Conservation (phyloP, 2,888 invertebrate species). For the Allygus modestus region DNA sequence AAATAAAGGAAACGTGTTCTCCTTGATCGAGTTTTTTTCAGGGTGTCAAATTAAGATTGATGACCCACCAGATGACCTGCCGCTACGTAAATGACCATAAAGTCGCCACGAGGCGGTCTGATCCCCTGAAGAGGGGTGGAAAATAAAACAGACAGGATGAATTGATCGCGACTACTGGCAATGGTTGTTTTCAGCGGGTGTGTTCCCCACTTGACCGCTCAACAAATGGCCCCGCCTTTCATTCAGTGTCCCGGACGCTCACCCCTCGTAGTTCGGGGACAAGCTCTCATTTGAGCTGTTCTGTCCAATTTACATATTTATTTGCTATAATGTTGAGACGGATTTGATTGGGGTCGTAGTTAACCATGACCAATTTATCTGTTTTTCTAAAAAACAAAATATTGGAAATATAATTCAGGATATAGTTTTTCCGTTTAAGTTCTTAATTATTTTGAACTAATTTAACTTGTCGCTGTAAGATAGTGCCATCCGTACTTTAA, state of each 20-base stretch:
- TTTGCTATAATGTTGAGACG: too few species aligned
- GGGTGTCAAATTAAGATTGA: not conserved
- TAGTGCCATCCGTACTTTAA: too few species aligned
- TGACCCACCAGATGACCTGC: not conserved
- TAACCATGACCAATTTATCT: too few species aligned
- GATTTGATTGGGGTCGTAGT: too few species aligned
- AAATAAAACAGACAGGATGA: constrained; percentile 23
- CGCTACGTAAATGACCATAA: constrained; percentile 11
- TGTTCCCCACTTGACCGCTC: not conserved
- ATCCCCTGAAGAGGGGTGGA: not conserved
- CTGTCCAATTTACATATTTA: not conserved
- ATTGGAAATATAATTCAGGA: too few species aligned
- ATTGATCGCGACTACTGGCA: not conserved
- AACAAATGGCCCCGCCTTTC: constrained; percentile 14
- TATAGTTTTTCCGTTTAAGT: too few species aligned
- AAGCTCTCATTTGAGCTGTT: not conserved
- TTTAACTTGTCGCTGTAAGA: too few species aligned
- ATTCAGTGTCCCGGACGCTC: not conserved
- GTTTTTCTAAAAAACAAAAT: too few species aligned
- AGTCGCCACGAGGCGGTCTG: constrained; percentile 17
- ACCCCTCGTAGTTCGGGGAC: not conserved
- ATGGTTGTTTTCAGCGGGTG: constrained; percentile 16
- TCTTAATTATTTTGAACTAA: too few species aligned
- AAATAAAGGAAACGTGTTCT: not conserved
- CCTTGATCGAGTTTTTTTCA: not conserved